These are phyloP conservation scores for Enteromius radiatus DNA, from an alignment of 2,797 vertebrate species.

Conservation along the genomic window DNA sequence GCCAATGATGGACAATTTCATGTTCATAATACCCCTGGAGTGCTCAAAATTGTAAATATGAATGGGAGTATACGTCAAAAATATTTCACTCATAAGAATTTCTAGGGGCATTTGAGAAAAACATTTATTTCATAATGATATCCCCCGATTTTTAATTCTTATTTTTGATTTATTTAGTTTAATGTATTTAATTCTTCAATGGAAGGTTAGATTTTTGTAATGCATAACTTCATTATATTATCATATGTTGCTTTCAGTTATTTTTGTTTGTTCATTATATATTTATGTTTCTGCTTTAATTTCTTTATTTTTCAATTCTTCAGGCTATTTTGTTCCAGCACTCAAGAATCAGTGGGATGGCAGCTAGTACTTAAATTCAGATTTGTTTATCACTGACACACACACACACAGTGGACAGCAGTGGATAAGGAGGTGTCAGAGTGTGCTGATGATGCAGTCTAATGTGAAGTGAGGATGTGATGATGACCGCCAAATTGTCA, in stretches of 20 bases:
- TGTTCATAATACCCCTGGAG: too few relatives aligned
- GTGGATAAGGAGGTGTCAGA: slow-evolving; percentile 81
- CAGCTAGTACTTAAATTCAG: not conserved
- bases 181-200: too few relatives aligned
- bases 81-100: too few relatives aligned
- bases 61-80: too few relatives aligned
- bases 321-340: not conserved
- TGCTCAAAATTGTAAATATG: too few relatives aligned
- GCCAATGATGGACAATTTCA: too few relatives aligned
- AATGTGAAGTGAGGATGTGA: slow-evolving; percentile 85
- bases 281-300: not conserved
- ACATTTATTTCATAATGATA: too few relatives aligned
- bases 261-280: not conserved
- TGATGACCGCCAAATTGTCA: slow-evolving; percentile 80
- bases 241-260: not conserved
- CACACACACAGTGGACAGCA: slow-evolving; percentile 69
- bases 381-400: slow-evolving; percentile 17
- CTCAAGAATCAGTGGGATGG: not conserved
- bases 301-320: not conserved
- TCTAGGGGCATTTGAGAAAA: too few relatives aligned
- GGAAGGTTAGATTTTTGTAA: too few relatives aligned
- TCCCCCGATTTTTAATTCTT: too few relatives aligned
- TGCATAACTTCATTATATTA: not conserved
- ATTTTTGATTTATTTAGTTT: too few relatives aligned
- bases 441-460: slow-evolving; percentile 77